These are phyloP conservation scores for Lordiphosa clarofinis DNA, from an alignment of 1,140 invertebrate genomes.

Conservation along the genomic window DNA sequence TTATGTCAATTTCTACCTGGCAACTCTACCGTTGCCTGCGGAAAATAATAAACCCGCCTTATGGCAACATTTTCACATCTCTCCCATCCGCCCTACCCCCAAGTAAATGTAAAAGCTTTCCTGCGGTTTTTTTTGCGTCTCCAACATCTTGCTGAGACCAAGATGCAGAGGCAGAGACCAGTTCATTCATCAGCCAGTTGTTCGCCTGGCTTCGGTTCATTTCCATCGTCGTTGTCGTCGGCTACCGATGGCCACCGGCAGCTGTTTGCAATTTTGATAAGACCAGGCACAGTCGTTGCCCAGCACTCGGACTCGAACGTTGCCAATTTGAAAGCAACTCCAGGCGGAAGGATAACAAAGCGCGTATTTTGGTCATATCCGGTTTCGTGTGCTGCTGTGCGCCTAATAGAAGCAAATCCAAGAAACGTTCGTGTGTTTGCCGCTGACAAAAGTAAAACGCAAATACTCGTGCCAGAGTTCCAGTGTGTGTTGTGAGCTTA, in stretches of 20 bases:
- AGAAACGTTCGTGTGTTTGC: slow-evolving; percentile 58
- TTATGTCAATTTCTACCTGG: slow-evolving; percentile 20
- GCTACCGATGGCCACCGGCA: slow-evolving; percentile 13
- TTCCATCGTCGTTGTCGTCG: slow-evolving; percentile 13
- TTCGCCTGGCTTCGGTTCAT: slow-evolving; percentile 19
- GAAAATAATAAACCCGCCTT: slow-evolving; percentile 50
- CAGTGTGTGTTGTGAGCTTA: slow-evolving; percentile 23
- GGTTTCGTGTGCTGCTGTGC: slow-evolving; percentile 46
- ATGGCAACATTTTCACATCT: slow-evolving; percentile 34
- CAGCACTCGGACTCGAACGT: slow-evolving; percentile 41
- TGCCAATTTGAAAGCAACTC: slow-evolving; percentile 11
- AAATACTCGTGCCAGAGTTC: slow-evolving; percentile 12
- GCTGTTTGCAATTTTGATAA: slow-evolving; percentile 36
- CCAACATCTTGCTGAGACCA: slow-evolving; percentile 36
- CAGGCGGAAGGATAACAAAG: slow-evolving; percentile 2
- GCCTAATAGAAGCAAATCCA: slow-evolving; percentile 48
- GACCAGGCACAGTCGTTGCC: slow-evolving; percentile 54
- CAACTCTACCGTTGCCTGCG: slow-evolving; percentile 18
- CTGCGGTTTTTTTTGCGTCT: slow-evolving; percentile 16
- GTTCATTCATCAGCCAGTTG: slow-evolving; percentile 41
- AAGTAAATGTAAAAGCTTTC: slow-evolving; percentile 28
- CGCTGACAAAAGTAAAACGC: slow-evolving; percentile 25
- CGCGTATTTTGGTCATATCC: slow-evolving; percentile 17
- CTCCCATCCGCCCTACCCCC: slow-evolving; percentile 17
- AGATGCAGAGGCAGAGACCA: slow-evolving; percentile 12